Base-by-base conservation (phyloP, 2,113 vertebrate genomes). In the Rhinolophus ferrumequinum region DNA sequence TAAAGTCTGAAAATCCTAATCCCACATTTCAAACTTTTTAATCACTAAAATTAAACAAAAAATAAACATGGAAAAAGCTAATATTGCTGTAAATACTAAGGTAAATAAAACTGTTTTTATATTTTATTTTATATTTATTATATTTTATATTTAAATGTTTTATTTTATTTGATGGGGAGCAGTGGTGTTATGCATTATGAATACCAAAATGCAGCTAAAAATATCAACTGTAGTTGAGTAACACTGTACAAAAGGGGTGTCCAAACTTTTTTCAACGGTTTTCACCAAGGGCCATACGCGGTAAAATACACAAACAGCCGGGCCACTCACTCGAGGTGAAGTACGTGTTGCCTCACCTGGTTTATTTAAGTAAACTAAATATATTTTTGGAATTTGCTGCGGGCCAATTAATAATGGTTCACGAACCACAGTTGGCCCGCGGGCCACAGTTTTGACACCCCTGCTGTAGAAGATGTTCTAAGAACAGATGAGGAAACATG, bases 401-500 rank as follows among this genome's bases (percentile, higher is more conserved):
- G 41, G 41, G 41, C 41, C 41, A 41, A 41, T 41, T 41, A 41
- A 41, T 5, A 41, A 41, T 41, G 41, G 41, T 4, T 41, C 5
- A 5, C 41, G 41, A 5, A 41, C 41, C 5, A 5, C 41, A 41
- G 41, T 41, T 41, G 41, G 41, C 41, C 41, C 41, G 3, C 41
- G 41, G 41, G 41, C 41, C 41, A 5, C 41, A 41, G 41, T 41
- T 41, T 41, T 41, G 41, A 41, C 41, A 41, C 41, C 41, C 41
- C 41, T 41, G 41, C 41, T 41, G 41, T 58, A 80, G 82, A 4
- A 94, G 75, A 94, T 97, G 94, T 95, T 95, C 92, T 97, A 93
- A 94, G 97, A 96, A 93, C 96, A 98, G 95, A 72, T 83, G 83
- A 95, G 82, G 97, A 97, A 98, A 98, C 54, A 16, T 15, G 90